Evolutionary conservation across 1,140 invertebrate genomes (phyloP), one percentile per base, ranked within the genome.

Genomic region (Drosophila auraria): DNA sequence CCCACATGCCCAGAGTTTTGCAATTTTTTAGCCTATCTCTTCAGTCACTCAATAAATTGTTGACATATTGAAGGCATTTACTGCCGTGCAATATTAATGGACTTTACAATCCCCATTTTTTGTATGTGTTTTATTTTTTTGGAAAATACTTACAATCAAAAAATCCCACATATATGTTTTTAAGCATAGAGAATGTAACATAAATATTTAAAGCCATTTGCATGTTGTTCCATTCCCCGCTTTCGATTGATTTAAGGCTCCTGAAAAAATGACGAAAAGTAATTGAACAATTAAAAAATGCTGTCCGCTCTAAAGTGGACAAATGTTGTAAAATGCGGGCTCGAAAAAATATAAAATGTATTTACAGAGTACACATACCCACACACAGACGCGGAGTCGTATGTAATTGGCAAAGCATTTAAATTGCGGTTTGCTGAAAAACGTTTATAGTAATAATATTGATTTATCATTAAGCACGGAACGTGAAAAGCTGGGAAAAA

Each of bases 141-240:
- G 33, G 25, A 58, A 40, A 25, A 50, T 25, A 60, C 20, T 49
- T 71, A 54, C 23, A 47, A 42, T 59, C 14, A 44, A 62, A 58
- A 45, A 27, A 70, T 12, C 53, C 23, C 20, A 20, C 54, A 25
- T 49, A 20, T 12, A 17, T 36, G 57, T 63, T 56, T 79, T 58
- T 56, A 51, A 66, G 54, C 61, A 54, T 30, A 17, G 30, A 44
- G 68, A 44, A 63, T 59, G 51, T 15, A 49, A 40, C 23, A 78
- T 63, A 69, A 68, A 77, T 71, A 57, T 77, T 77, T 77, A 57
- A 66, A 49, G 50, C 45, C 73, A 62, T 64, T 81, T 82, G 80
- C 61, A 82, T 72, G 78, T 63, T 57, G 62, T 77, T 78, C 64
- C 60, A 47, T 49, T 64, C 44, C 61, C 68, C 50, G 68, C 68